Evolutionary conservation across 2,113 vertebrate genomes (phyloP).

Genomic region (Cyphomyrus plagiostoma): DNA sequence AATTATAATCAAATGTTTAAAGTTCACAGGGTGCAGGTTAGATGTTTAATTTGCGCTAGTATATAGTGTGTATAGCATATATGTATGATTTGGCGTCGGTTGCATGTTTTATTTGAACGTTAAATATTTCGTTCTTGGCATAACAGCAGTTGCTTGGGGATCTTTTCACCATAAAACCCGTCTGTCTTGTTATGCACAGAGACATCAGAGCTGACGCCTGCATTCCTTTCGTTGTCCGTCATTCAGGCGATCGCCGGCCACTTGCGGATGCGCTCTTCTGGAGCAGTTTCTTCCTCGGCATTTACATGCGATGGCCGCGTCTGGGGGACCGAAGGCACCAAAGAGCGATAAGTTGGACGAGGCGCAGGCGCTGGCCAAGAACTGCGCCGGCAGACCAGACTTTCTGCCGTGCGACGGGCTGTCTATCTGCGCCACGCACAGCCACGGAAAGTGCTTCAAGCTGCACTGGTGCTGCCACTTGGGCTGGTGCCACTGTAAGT

Average conservation of each 20-base stretch:
- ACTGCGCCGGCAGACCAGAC: constrained; percentile 93
- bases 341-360: constrained; percentile 86
- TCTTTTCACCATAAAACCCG: background rate
- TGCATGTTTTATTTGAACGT: background rate
- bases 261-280: constrained; percentile 23
- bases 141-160: background rate
- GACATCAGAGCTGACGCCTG: background rate
- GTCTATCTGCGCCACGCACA: constrained; percentile 95
- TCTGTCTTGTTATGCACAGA: background rate
- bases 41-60: background rate
- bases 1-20: background rate
- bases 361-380: constrained; percentile 90
- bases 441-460: constrained; percentile 97
- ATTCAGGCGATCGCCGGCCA: background rate
- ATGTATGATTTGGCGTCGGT: background rate
- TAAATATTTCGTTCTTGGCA: background rate
- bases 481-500: constrained; percentile 99
- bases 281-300: constrained; percentile 32
- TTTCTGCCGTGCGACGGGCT: constrained; percentile 96
- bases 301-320: constrained; percentile 62
- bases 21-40: background rate
- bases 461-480: constrained; percentile 99
- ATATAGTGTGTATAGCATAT: background rate
- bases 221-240: background rate
- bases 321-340: constrained; percentile 64